These are phyloP conservation scores for Palaemon carinicauda DNA, from an alignment of 1,140 invertebrate genomes.

Conservation along the genomic window DNA sequence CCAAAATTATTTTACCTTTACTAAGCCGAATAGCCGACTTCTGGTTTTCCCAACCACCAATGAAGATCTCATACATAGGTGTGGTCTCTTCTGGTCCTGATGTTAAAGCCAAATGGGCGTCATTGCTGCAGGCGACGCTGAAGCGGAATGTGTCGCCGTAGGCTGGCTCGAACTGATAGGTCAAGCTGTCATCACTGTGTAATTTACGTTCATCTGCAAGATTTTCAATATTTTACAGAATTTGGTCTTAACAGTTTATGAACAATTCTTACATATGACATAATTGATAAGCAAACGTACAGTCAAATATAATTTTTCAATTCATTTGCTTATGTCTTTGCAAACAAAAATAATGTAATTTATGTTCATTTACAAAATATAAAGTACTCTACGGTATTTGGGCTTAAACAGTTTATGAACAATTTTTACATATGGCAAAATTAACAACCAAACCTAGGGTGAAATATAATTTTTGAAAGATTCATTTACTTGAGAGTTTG, in stretches of 20 bases:
- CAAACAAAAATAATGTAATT: too few species aligned
- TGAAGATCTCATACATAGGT: conserved; percentile 67
- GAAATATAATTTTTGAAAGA: too few species aligned
- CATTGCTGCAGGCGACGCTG: conserved; percentile 70
- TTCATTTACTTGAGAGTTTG: too few species aligned
- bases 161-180: conserved; percentile 70
- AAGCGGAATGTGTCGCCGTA: conserved; percentile 68
- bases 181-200: conserved; percentile 69
- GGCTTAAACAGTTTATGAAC: background rate
- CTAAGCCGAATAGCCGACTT: conserved; percentile 55
- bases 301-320: too few species aligned
- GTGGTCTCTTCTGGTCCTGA: conserved; percentile 67
- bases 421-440: background rate
- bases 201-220: conserved; percentile 60
- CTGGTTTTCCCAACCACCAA: conserved; percentile 60
- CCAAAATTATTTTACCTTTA: conserved; percentile 44
- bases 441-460: too few species aligned
- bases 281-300: background rate
- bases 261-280: background rate
- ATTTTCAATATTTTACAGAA: background rate
- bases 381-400: background rate
- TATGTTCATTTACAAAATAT: conserved; percentile 48
- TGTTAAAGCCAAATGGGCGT: conserved; percentile 72
- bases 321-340: too few species aligned
- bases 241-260: background rate